These are phyloP conservation scores for Ophioderma brevispina DNA, from an alignment of 35 echinoderm and acorn worm species.

Conservation along the genomic window DNA sequence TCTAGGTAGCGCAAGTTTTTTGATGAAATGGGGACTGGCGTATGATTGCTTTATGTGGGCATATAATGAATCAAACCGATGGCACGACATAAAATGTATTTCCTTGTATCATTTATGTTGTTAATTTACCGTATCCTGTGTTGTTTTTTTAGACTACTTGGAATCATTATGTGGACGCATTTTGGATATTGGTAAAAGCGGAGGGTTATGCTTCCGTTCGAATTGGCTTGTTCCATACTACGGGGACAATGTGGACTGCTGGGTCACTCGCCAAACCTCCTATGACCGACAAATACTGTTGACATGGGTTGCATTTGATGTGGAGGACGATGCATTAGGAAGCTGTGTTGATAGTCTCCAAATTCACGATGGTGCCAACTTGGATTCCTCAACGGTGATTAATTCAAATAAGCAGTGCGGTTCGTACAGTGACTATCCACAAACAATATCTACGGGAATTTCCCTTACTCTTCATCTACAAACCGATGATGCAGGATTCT, in stretches of 20 bases:
- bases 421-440: neutral
- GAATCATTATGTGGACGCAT: neutral
- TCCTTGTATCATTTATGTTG: no score
- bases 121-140: no score
- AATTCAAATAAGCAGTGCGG: neutral
- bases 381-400: neutral
- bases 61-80: no score
- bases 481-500: neutral
- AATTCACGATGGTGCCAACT: neutral
- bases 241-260: neutral
- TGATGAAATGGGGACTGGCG: no score
- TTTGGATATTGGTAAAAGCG: neutral
- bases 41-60: no score
- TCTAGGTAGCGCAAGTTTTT: no score
- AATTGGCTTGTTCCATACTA: neutral
- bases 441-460: neutral
- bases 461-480: neutral
- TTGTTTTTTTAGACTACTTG: slow-evolving; percentile 8
- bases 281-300: slow-evolving; percentile 1
- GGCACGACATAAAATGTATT: no score
- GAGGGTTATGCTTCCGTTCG: neutral
- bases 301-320: neutral
- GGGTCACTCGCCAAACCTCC: neutral
- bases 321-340: neutral
- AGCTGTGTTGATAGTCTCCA: neutral